Evolutionary conservation across 2,888 invertebrate genomes (phyloP), one percentile per base, ranked within the genome.

Genomic region (Pachliopta kotzebuea): DNA sequence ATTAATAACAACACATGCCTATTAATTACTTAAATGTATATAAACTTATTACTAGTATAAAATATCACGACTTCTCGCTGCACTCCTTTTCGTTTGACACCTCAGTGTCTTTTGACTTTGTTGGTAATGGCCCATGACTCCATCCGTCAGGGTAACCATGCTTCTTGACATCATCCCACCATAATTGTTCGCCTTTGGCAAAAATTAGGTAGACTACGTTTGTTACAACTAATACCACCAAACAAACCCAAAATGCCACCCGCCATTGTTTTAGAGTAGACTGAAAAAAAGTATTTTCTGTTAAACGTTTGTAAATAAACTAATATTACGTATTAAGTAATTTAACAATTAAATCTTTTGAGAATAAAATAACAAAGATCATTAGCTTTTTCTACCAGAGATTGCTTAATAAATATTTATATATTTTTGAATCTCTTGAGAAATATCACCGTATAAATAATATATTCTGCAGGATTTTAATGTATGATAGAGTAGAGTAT

Each of bases 221-320:
- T 1, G 96, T 95, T 0, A 93, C 67, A 0, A 94, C 81, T 67
- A 96, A 93, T 4, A 96, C 93, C 0, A 77, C 94, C 9, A 96
- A 92, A 53, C 96, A 94, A 45, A 97, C 94, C 95, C 96, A 96
- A 80, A 97, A 97, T 0, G 97, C 96, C 0, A 93, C 75, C 24
- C 95, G 92, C 97, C 97, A 97, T 86, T 96, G 94, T 23, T 83
- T 80, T 9, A 95, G 74, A 0, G 93, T 92, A 56, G 94, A 93
- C 94, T 94, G 81, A 56, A 75, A 63, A 68, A 65, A 71, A 3
- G 26, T 61, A 65, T 63, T 14, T n/a, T 11, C 11, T 21, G 11
- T 23, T 20, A 21, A 45, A 45, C 45, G 0, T n/a, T 45, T 45
- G 45, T n/a, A n/a, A n/a, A n/a, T n/a, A n/a, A n/a, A n/a, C n/a